Evolutionary conservation across 1,140 invertebrate genomes (phyloP).

Genomic region (Artemia franciscana): DNA sequence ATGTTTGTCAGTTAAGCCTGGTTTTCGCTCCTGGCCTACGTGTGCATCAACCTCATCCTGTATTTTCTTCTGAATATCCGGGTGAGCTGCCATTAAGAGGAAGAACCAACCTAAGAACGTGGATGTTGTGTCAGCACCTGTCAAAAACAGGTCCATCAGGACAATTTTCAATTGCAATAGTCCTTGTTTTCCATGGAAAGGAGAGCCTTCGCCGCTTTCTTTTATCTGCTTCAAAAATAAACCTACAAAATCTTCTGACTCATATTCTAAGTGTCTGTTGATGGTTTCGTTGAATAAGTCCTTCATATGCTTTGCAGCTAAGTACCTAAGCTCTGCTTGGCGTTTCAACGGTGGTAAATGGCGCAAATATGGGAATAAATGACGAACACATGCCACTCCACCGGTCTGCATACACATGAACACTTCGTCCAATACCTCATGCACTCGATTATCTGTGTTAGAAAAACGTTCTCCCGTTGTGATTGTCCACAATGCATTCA

Average conservation of each 20-base stretch:
- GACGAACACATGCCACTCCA: no score
- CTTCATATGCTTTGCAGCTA: no score
- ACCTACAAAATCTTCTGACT: background rate
- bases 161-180: background rate
- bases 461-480: conserved; percentile 5
- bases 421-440: no score
- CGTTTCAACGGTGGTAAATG: no score
- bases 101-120: conserved; percentile 42
- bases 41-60: conserved; percentile 34
- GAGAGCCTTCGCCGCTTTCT: background rate
- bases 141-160: conserved; percentile 15
- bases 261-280: background rate
- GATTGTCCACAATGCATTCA: conserved; percentile 7
- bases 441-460: conserved; percentile 1
- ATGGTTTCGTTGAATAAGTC: conserved; percentile 11
- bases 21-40: conserved; percentile 19
- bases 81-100: conserved; percentile 35
- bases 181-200: background rate
- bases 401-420: no score
- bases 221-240: background rate
- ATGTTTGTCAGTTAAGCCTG: conserved; percentile 8
- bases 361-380: no score
- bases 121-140: conserved; percentile 34
- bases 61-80: conserved; percentile 36
- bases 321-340: no score